Percentiles rank a stretch among this genome's conserved stretches.
These are phyloP conservation scores for Hemithea aestivaria DNA, from an alignment of 2,888 invertebrate genomes.

Conservation along the genomic window DNA sequence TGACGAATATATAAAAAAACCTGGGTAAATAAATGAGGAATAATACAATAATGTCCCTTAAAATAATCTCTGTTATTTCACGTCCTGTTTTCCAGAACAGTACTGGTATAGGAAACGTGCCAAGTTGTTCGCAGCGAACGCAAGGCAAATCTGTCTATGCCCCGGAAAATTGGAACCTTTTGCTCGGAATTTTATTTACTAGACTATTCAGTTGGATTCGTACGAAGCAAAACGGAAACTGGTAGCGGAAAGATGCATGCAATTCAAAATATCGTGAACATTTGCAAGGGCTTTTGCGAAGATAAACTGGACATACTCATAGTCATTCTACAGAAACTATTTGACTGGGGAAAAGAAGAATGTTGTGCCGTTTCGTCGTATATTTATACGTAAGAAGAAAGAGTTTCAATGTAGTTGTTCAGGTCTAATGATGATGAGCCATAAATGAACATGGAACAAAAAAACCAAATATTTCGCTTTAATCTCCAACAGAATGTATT, in stretches of 20 bases:
- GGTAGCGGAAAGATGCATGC: constrained; percentile 10
- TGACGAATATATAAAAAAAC: no score
- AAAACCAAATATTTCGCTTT: no score
- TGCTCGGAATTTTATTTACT: constrained; percentile 45
- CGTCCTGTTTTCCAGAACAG: background rate
- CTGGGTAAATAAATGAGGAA: no score
- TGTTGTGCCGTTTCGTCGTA: no score
- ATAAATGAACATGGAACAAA: no score
- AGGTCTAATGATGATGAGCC: no score
- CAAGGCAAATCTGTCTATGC: constrained; percentile 47
- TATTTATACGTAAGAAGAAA: no score
- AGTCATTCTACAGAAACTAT: no score
- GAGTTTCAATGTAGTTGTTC: no score
- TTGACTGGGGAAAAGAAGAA: no score
- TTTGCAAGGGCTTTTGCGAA: background rate
- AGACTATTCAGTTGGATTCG: constrained; percentile 20
- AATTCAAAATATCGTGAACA: constrained; percentile 1
- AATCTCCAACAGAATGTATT: no score
- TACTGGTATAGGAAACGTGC: constrained; percentile 35
- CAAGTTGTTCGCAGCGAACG: constrained; percentile 43
- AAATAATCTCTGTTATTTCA: background rate
- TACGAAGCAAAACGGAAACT: constrained; percentile 15
- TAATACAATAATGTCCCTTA: no score
- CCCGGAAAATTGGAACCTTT: constrained; percentile 49
- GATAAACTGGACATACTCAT: background rate